Percentiles rank a stretch among this genome's conserved stretches.
phyloP scores from a whole-genome alignment of 1,140 invertebrate genomes.

The Drosophila nigrodunni region DNA sequence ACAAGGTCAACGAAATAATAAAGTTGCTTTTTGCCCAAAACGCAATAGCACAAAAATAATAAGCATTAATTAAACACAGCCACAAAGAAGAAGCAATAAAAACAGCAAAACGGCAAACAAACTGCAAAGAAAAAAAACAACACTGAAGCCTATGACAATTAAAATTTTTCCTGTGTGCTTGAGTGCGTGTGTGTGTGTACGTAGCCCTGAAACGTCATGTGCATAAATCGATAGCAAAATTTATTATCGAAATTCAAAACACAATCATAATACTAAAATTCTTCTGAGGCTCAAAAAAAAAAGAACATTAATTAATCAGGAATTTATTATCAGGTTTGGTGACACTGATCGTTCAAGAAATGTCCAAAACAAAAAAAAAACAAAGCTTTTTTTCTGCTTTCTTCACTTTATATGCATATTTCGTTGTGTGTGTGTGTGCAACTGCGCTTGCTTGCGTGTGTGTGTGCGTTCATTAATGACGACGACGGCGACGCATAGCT shows the following conservation, averaged over 20 bases:
- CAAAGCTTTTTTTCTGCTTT: constrained; percentile 9
- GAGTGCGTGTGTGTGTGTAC: neutral
- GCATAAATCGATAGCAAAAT: neutral
- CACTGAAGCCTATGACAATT: neutral
- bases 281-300: neutral
- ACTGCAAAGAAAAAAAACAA: neutral
- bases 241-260: too few species aligned
- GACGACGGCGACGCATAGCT: constrained; percentile 48
- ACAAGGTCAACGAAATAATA: constrained; percentile 51
- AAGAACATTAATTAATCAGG: neutral
- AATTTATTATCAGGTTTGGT: neutral
- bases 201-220: constrained; percentile 1
- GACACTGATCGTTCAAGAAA: neutral
- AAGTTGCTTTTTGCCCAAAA: constrained; percentile 32
- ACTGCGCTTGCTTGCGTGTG: constrained; percentile 27
- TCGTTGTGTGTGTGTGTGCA: neutral
- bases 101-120: neutral
- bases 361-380: constrained; percentile 24
- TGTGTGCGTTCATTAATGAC: constrained; percentile 59
- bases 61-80: constrained; percentile 37
- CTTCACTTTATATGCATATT: neutral
- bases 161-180: neutral
- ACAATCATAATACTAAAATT: too few species aligned
- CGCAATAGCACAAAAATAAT: constrained; percentile 46
- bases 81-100: constrained; percentile 21